Evolutionary conservation across 2,888 invertebrate genomes (phyloP), one percentile per base, ranked within the genome.

Genomic region (Epinotia demarniana): DNA sequence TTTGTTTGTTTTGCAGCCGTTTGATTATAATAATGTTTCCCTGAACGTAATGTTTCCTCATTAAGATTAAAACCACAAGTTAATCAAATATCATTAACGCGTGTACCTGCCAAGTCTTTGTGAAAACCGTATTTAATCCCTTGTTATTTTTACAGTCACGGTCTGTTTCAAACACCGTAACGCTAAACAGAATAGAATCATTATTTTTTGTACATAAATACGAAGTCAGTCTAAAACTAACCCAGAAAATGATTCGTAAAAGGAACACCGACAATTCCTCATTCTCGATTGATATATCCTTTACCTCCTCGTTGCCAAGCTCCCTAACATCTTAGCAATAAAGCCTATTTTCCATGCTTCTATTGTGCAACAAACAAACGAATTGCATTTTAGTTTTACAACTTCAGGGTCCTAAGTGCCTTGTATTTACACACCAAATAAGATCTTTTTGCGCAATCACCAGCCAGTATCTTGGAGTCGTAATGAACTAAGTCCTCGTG

Each of bases 31-130:
- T 33, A 5, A 49, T 49, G n/a, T 61, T 57, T 3, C 27, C 23
- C 12, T 61, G 11, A 39, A n/a, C 9, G 9, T 39, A 53, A 55
- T 55, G 33, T 68, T 68, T 57, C 39, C 67, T 68, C 67, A 57
- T 57, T 68, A 68, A 18, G 67, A 19, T 39, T 67, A 39, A 53
- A 53, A 55, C 6, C 12, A 27, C 43, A 18, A 18, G 11, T 43
- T 4, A 39, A 39, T 19, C n/a, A 62, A 43, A 9, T 43, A 62
- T 39, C 33, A 18, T 43, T 23, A 57, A 3, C 19, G 19, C 19
- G 19, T 64, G 49, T 64, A 49, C 64, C 27, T 27, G 19, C 63
- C 3, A 12, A 5, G 49, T 49, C 16, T 49, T 5, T 49, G 16
- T 49, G 16, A 16, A 49, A 46, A 13, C 3, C 16, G 13, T 49